phyloP scores from a whole-genome alignment of 30 jellyfish, hydroid and myxozoan species.

The Aurelia aurita complex sp. Pacific region DNA sequence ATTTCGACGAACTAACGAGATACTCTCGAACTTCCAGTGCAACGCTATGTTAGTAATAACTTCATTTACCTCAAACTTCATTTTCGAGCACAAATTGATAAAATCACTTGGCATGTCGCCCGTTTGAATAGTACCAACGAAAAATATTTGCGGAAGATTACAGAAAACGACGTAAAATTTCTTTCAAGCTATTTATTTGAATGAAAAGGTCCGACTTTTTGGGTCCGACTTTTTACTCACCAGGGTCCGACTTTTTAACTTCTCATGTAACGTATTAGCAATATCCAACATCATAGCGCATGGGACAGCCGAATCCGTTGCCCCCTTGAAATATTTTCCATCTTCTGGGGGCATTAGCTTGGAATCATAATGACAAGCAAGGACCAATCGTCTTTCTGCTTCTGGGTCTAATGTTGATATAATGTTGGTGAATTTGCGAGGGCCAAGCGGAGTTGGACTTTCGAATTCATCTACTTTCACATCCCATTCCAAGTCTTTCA shows the following conservation, averaged over 20 bases:
- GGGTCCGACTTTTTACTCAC: slow-evolving; percentile 39
- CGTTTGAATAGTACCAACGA: no score
- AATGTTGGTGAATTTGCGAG: slow-evolving; percentile 80
- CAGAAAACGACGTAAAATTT: no score
- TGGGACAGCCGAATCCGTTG: slow-evolving; percentile 99
- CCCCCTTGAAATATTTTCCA: slow-evolving; percentile 93
- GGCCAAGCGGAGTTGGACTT: slow-evolving; percentile 80
- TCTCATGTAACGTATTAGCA: slow-evolving; percentile 69
- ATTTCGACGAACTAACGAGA: no score
- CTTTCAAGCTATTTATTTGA: not conserved
- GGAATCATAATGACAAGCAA: slow-evolving; percentile 98
- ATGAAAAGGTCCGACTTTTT: slow-evolving; percentile 11
- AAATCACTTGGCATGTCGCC: no score
- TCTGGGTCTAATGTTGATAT: slow-evolving; percentile 91
- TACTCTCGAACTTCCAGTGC: no score
- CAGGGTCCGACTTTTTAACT: slow-evolving; percentile 31
- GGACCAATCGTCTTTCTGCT: slow-evolving; percentile 86
- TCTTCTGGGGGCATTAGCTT: slow-evolving; percentile 76
- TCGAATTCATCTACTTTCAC: slow-evolving; percentile 86
- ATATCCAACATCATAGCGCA: slow-evolving; percentile 97
- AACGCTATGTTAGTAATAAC: no score
- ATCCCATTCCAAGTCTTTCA: slow-evolving; percentile 87
- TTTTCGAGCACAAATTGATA: no score
- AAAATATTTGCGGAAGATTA: no score
- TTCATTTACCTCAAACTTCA: no score